Evolutionary conservation across 2,888 invertebrate genomes (phyloP), one percentile per base, ranked within the genome.

Genomic region (Xestia ashworthii): DNA sequence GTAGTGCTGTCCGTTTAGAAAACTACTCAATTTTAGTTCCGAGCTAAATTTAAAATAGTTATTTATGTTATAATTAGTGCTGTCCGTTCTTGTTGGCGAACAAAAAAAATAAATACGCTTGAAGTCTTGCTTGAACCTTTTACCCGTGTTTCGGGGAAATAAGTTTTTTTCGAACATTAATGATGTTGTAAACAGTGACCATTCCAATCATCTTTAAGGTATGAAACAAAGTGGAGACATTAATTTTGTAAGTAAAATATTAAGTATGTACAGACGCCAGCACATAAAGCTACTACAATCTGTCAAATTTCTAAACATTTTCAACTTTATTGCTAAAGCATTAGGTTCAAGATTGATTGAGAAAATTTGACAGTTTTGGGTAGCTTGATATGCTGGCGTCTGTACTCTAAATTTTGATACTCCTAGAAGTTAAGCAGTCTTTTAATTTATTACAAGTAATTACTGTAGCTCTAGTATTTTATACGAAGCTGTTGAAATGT

Each of bases 31-130:
- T 38, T 60, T 60, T 50, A 74, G 60, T 50, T 73, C 46, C 25
- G 46, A 71, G 67, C 46, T 79, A 71, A 64, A 73, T 74, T 79
- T 74, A 46, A 66, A 73, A 64, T 65, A 72, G 67, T 82, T 65
- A 85, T 85, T 82, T 76, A 75, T 80, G 41, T 74, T 75, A 80
- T 60, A 41, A 16, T 78, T 60, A 75, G 74, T 65, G 41, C n/a
- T 41, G n/a, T 12, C 41, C n/a, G 41, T 76, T 64, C 48, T 70
- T 67, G 19, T 72, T 64, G 72, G 44, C 22, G 53, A 76, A 75
- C 66, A 58, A 73, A 50, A 38, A n/a, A 64, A 72, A 75, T 73
- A 44, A 68, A 65, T 64, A 72, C 62, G 38, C 60, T 72, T 77
- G 44, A 44, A 44, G 44, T 44, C 44, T 44, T 44, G 53, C 44